Evolutionary conservation across 2,888 invertebrate genomes (phyloP).

Genomic region (Thalpophila matura): DNA sequence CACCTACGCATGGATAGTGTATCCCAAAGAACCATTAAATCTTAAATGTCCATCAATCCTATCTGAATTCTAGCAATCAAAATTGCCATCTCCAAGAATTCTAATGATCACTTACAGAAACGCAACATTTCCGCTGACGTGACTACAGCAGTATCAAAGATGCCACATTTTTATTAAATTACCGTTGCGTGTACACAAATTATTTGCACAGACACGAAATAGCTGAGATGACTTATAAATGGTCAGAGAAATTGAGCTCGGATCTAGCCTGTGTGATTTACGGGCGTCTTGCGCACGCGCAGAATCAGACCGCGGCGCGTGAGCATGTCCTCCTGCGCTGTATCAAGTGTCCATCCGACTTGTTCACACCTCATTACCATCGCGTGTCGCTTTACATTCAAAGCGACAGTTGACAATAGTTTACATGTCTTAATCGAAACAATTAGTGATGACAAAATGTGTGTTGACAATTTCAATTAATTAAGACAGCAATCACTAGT

Average conservation of each 20-base stretch:
- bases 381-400: slow-evolving; percentile 27
- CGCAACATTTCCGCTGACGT: slow-evolving; percentile 52
- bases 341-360: slow-evolving; percentile 60
- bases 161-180: slow-evolving; percentile 53
- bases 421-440: slow-evolving; percentile 31
- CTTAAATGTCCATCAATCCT: not conserved
- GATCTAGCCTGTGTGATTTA: slow-evolving; percentile 57
- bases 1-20: not conserved
- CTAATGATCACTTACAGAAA: slow-evolving; percentile 29
- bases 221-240: slow-evolving; percentile 46
- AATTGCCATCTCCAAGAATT: slow-evolving; percentile 20
- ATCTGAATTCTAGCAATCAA: slow-evolving; percentile 12
- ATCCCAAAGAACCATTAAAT: not conserved
- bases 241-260: slow-evolving; percentile 56
- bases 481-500: slow-evolving; percentile 15
- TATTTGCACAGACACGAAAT: slow-evolving; percentile 55
- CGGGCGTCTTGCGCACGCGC: slow-evolving; percentile 47
- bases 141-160: slow-evolving; percentile 47
- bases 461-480: slow-evolving; percentile 36
- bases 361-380: slow-evolving; percentile 56
- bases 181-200: slow-evolving; percentile 59
- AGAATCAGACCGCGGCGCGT: slow-evolving; percentile 63
- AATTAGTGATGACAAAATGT: slow-evolving; percentile 35
- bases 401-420: slow-evolving; percentile 31
- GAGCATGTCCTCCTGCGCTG: slow-evolving; percentile 47